Conservation (phyloP, 2,888 invertebrate species). For the Melinaea marsaeus region DNA sequence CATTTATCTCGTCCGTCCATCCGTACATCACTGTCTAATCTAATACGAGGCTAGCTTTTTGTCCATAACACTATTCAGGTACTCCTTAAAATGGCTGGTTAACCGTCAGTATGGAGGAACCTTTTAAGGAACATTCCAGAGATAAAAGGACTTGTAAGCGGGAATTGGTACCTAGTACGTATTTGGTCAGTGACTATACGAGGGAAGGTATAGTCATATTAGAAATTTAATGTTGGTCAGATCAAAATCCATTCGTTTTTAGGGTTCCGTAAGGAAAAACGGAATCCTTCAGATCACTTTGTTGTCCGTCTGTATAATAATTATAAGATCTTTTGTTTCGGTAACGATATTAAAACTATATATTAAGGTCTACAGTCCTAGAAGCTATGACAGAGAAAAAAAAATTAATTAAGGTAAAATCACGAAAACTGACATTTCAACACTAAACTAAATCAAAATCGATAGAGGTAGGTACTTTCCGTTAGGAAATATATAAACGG, state of each 20-base stretch:
- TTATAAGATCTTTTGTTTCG: no score
- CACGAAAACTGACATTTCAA: no score
- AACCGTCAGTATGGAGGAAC: conserved; percentile 59
- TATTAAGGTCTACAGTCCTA: no score
- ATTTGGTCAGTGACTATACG: conserved; percentile 19
- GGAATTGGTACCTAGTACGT: conserved; percentile 16
- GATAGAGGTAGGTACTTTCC: no score
- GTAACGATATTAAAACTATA: no score
- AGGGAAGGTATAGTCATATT: conserved; percentile 15
- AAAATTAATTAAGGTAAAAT: no score
- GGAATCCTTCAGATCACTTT: no score
- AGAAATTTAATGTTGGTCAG: conserved; percentile 5
- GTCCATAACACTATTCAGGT: conserved; percentile 67
- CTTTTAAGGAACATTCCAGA: conserved; percentile 52
- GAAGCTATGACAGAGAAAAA: no score
- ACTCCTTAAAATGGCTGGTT: conserved; percentile 63
- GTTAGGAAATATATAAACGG: no score
- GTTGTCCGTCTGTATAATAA: no score
- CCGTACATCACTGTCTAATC: conserved; percentile 75
- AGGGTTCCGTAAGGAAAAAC: no score
- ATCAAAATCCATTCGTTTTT: not conserved
- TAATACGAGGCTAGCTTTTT: conserved; percentile 76
- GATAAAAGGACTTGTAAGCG: conserved; percentile 42
- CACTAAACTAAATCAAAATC: no score
- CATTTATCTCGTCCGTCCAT: conserved; percentile 73